Base-by-base conservation (phyloP, 2,797 vertebrate genomes). In the Steatocranus sp. region DNA sequence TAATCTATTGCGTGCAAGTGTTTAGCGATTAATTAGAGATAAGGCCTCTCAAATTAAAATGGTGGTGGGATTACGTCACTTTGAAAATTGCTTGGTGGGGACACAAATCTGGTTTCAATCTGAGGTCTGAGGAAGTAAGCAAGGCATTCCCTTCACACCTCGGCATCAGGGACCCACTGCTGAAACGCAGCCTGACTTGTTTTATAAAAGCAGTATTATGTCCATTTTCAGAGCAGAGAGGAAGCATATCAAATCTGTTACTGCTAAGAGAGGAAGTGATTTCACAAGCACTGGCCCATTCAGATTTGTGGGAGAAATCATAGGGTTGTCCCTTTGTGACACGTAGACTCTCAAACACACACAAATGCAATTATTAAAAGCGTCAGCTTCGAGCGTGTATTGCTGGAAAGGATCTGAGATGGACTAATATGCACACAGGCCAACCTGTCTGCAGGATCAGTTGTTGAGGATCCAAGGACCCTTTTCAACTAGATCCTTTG, bases 21-120 rank as follows among this genome's bases (percentile, higher is more conserved):
- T 92, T 91, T 90, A 89, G 88, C 6, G 77, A 94, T 95, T 93
- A 92, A 94, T 94, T 95, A 93, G 93, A 93, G 92, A 95, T 95
- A 94, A 92, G 85, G 82, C 83, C 86, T 79, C 78, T 87, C 76
- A 66, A 91, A 93, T 95, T 91, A 90, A 92, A 91, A 92, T 89
- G 88, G 85, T 34, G 14, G 79, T 66, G 68, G 78, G 85, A 91
- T 95, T 90, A 91, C 92, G 85, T 94, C 89, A 95, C 87, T 43
- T 70, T 41, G 20, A 88, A 63, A 91, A 91, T 87, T 76, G 81
- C 84, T 90, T 83, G 81, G 87, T 89, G 81, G 91, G 92, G 90
- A 93, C 92, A 80, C 68, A 89, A 94, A 90, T 94, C 92, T 95
- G 92, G 92, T 95, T 95, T 91, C 85, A 91, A 93, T 95, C 89